phyloP scores from a whole-genome alignment of 2,888 invertebrate genomes.

The Temnothorax rugatulus region DNA sequence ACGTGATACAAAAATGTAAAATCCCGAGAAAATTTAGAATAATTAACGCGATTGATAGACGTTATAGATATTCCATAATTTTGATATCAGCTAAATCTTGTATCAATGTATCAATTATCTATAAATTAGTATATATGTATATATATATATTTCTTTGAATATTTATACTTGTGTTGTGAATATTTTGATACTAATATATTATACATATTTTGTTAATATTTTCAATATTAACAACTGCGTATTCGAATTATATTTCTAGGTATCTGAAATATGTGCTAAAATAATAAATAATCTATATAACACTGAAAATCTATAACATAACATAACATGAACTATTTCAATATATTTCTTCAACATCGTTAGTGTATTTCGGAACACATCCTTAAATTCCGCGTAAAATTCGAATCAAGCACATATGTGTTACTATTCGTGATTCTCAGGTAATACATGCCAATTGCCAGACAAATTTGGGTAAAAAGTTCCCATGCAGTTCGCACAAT shows the following conservation, averaged over 20 bases:
- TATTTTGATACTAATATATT: background rate
- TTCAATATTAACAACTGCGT: background rate
- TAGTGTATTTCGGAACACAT: background rate
- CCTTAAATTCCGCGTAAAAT: background rate
- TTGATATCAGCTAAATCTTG: background rate
- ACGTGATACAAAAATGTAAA: background rate
- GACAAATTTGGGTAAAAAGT: conserved; percentile 5
- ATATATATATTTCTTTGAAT: background rate
- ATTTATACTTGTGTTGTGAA: background rate
- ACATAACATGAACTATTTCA: background rate
- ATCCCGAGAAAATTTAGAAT: background rate
- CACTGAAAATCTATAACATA: background rate
- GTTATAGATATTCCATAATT: background rate
- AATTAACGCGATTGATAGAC: background rate
- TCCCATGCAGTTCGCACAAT: background rate
- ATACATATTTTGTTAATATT: background rate
- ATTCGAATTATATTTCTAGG: background rate
- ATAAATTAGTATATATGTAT: background rate
- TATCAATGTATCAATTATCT: background rate
- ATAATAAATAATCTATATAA: background rate
- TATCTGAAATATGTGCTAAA: background rate
- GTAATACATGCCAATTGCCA: background rate
- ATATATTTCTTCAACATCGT: background rate
- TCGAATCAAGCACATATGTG: background rate
- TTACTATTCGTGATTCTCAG: background rate